Base-by-base conservation (phyloP, 2,888 invertebrate species). In the Cylloceria caligata region DNA sequence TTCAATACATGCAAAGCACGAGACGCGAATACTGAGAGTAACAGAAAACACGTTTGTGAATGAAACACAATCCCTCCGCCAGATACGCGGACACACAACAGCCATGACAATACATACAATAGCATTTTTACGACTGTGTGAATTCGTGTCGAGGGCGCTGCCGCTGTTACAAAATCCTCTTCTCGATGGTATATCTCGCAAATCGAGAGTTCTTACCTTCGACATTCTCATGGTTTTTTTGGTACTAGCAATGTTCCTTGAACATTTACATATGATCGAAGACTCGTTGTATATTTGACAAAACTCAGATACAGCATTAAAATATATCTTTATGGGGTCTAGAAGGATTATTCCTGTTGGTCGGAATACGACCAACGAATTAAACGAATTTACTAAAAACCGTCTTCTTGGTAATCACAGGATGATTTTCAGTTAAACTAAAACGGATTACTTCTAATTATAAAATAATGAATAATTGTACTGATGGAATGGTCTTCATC, bases 61-160 rank as follows among this genome's bases (percentile, higher is more conserved):
- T 55, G 16, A 27, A 9, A 13, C 21, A 55, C 27, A 36, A 69
- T 39, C 68, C n/a, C 57, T 57, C 13, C 11, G 21, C 34, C 27
- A 57, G 30, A 45, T 67, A 47, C 11, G 45, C 34, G 16, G n/a
- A 39, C 11, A 30, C 11, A 30, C 24, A 62, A 62, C 60, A 36
- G 36, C 55, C 27, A 27, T 13, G 55, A 27, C 55, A 57, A 30
- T 57, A 6, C 55, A 30, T 57, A 30, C 55, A 13, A 3, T 30
- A 30, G 13, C 13, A 57, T 57, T 57, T 62, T 62, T 39, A 62
- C 36, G 27, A 11, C 36, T 62, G 60, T 62, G 36, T 62, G 36
- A 62, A 62, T 62, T 60, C 34, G 60, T 1, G 9, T 36, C 11
- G 60, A 57, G 60, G 36, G 36, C 55, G n/a, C 16, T 57, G 30